These are phyloP conservation scores for Anguilla anguilla DNA, from an alignment of 2,797 vertebrate species.

Conservation along the genomic window DNA sequence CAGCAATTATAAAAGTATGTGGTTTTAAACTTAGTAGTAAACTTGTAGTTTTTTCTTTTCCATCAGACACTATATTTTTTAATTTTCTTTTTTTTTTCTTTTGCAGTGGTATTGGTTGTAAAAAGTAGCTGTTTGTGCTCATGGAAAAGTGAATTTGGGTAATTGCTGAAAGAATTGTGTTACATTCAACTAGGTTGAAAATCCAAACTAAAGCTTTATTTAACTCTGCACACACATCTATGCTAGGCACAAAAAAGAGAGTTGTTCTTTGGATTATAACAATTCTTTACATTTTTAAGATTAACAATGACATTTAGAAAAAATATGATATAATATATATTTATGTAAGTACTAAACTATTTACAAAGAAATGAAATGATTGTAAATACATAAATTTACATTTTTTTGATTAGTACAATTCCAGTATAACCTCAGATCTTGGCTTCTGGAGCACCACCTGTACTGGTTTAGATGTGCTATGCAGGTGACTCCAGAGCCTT, in stretches of 20 bases:
- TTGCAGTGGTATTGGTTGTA: not conserved
- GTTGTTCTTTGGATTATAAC: not conserved
- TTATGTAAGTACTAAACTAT: slow-evolving; percentile 14
- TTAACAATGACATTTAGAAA: slow-evolving; percentile 21
- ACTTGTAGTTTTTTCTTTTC: not conserved
- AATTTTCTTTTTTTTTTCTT: not conserved
- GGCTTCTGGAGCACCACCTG: not conserved
- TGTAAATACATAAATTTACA: slow-evolving; percentile 4
- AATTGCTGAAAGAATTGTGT: not conserved
- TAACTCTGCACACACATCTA: not conserved
- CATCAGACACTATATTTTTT: not conserved
- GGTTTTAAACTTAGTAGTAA: not conserved
- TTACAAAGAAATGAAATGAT: slow-evolving; percentile 7
- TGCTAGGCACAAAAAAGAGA: slow-evolving; percentile 4
- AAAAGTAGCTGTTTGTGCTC: not conserved
- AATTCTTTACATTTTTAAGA: slow-evolving; percentile 7
- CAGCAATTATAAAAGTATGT: not conserved
- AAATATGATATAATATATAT: slow-evolving; percentile 6
- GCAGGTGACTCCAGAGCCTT: not conserved
- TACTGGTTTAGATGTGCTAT: not conserved
- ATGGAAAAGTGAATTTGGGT: not conserved
- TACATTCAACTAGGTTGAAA: not conserved
- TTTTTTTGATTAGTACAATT: not conserved
- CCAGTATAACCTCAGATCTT: not conserved
- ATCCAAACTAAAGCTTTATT: slow-evolving; percentile 21